Conservation (phyloP, 2,113 vertebrate genomes). For the Apeltes quadracus region DNA sequence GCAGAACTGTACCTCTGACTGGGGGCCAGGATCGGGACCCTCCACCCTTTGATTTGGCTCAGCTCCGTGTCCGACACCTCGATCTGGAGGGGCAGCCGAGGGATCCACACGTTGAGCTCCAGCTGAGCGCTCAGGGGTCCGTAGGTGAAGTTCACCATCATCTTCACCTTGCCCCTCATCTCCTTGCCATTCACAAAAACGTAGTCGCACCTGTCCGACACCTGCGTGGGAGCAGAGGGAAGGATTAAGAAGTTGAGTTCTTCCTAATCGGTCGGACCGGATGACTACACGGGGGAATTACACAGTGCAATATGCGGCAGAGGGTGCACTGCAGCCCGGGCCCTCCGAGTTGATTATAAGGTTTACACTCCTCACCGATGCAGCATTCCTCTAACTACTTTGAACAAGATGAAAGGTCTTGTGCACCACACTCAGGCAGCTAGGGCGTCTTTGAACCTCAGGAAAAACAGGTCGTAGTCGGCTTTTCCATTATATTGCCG, state of each 20-base stretch:
- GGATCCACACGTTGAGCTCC: constrained; percentile 92
- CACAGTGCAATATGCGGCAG: constrained; percentile 32
- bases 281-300: constrained; percentile 53
- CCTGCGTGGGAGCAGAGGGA: constrained; percentile 78
- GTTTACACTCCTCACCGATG: constrained; percentile 48
- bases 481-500: constrained; percentile 54
- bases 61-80: constrained; percentile 95
- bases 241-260: constrained; percentile 34
- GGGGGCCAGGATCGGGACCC: constrained; percentile 83
- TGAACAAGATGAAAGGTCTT: constrained; percentile 76
- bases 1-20: constrained; percentile 84
- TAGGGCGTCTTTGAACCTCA: constrained; percentile 66
- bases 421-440: constrained; percentile 39
- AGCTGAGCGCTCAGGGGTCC: constrained; percentile 89
- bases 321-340: constrained; percentile 5
- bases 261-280: constrained; percentile 14
- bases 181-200: constrained; percentile 97
- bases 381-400: constrained; percentile 54
- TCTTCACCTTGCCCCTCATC: constrained; percentile 90
- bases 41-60: constrained; percentile 96
- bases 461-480: constrained; percentile 48
- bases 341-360: constrained; percentile 55
- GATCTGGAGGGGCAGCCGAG: constrained; percentile 94
- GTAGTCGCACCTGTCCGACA: constrained; percentile 94
- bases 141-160: constrained; percentile 91